phyloP scores from a whole-genome alignment of 2,888 invertebrate genomes.

The Lobophora halterata region DNA sequence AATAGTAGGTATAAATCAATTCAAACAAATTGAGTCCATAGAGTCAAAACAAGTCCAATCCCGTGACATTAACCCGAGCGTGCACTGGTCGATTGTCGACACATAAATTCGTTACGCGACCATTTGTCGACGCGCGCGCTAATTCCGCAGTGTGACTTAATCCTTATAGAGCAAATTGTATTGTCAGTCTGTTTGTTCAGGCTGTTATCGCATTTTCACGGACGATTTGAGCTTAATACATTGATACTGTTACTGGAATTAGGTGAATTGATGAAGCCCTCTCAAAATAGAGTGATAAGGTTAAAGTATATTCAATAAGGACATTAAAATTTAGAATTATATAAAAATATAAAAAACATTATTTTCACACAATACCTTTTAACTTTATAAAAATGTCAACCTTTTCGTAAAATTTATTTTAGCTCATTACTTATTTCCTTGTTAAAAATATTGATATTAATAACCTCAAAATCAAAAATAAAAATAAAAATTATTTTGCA shows the following conservation, averaged over 20 bases:
- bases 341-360: no score
- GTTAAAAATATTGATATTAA: no score
- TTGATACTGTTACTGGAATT: constrained; percentile 1
- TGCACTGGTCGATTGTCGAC: constrained; percentile 22
- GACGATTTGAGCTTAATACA: constrained; percentile 9
- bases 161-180: constrained; percentile 42
- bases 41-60: constrained; percentile 15
- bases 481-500: no score
- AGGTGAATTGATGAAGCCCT: no score
- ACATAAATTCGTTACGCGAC: constrained; percentile 54
- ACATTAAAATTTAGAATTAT: no score
- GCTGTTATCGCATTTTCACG: constrained; percentile 15
- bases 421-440: no score
- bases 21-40: constrained; percentile 2
- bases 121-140: constrained; percentile 52
- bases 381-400: no score
- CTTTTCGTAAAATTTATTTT: no score
- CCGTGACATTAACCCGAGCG: constrained; percentile 26
- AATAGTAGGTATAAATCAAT: neutral
- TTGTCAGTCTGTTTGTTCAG: constrained; percentile 31
- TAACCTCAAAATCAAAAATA: no score
- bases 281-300: no score
- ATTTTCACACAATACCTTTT: no score
- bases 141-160: constrained; percentile 45
- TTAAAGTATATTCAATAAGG: no score